A percentile compares a stretch with the other conserved stretches of the same genome.
Evolutionary conservation across 37 sponge, comb jelly and placozoan genomes (phyloP).

Genomic region (Axinella damicornis): DNA sequence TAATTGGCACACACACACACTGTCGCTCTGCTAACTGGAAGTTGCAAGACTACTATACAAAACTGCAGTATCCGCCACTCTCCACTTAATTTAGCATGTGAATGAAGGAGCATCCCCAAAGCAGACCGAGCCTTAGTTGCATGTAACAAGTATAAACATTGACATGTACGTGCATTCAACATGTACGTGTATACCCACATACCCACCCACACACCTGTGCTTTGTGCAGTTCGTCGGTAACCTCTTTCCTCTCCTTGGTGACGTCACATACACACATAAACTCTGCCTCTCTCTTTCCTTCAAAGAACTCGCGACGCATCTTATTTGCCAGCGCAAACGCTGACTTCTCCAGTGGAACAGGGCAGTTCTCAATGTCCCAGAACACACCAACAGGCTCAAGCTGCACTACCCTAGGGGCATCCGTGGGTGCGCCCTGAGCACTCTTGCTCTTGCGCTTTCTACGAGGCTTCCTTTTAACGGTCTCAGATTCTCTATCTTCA

Average conservation of each 20-base stretch:
- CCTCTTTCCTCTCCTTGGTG: conserved; percentile 76
- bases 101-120: too few relatives aligned
- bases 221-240: conserved; percentile 76
- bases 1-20: too few relatives aligned
- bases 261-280: conserved; percentile 94
- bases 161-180: neutral
- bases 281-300: conserved; percentile 89
- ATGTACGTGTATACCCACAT: neutral
- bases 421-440: neutral
- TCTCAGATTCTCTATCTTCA: neutral
- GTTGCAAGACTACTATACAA: too few relatives aligned
- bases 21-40: too few relatives aligned
- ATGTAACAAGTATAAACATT: neutral
- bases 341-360: conserved; percentile 72
- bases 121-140: too few relatives aligned
- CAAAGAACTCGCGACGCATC: conserved; percentile 74
- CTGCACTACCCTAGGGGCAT: neutral
- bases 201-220: conserved; percentile 73
- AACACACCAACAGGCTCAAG: conserved; percentile 90
- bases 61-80: too few relatives aligned
- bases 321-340: conserved; percentile 75
- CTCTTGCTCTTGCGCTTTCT: neutral
- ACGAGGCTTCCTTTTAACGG: neutral
- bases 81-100: too few relatives aligned
- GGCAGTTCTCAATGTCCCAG: conserved; percentile 95